These are phyloP conservation scores for Cavia aperea DNA, from an alignment of 2,113 vertebrate genomes.

Conservation along the genomic window DNA sequence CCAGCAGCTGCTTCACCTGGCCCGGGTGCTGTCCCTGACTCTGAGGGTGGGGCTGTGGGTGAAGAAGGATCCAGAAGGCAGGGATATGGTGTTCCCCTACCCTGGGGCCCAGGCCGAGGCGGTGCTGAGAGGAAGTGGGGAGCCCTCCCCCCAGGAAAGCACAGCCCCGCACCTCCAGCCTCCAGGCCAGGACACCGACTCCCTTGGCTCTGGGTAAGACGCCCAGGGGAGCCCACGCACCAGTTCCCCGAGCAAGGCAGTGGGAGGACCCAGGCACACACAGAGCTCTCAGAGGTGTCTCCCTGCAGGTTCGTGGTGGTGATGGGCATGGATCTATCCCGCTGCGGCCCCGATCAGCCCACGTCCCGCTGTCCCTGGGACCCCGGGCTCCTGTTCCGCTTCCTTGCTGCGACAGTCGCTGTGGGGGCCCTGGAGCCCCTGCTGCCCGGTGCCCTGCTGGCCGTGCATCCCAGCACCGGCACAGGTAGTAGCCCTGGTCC, in stretches of 20 bases:
- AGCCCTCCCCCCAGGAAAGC: constrained; percentile 12
- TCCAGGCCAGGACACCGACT: constrained; percentile 34
- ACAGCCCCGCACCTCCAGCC: constrained; percentile 16
- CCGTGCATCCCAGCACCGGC: constrained; percentile 64
- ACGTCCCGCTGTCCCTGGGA: constrained; percentile 70
- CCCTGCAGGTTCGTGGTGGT: constrained; percentile 82
- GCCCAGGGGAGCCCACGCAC: background rate
- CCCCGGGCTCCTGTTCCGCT: constrained; percentile 77
- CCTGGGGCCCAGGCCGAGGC: constrained; percentile 61
- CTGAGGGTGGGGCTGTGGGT: constrained; percentile 81
- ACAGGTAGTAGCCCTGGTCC: constrained; percentile 36
- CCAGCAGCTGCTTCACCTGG: constrained; percentile 68
- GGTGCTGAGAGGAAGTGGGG: constrained; percentile 27
- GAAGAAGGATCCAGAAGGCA: constrained; percentile 63
- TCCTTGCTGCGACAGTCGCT: constrained; percentile 75
- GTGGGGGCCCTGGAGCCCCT: constrained; percentile 63
- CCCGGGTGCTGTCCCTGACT: constrained; percentile 80
- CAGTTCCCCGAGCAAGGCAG: background rate
- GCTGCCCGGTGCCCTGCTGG: constrained; percentile 76
- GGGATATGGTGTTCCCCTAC: constrained; percentile 72
- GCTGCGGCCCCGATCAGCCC: constrained; percentile 77
- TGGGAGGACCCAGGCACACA: background rate
- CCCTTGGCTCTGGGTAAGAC: constrained; percentile 62
- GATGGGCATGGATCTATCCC: constrained; percentile 83
- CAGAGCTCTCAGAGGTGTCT: background rate